Evolutionary conservation across 2,797 vertebrate species (phyloP).

Genomic region (Oryzias dopingdopingensis): DNA sequence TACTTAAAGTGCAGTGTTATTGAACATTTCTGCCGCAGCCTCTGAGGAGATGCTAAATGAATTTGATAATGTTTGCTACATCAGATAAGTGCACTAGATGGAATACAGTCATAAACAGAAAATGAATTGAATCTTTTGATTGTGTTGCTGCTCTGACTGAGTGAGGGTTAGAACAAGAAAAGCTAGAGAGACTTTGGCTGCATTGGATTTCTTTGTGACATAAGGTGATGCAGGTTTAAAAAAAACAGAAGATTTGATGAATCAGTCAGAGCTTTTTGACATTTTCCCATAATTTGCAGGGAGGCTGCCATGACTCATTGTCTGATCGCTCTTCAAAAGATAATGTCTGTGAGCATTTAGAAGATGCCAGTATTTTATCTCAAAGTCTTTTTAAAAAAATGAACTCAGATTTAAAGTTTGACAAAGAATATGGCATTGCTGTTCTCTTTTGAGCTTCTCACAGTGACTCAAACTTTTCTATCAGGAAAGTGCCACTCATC

Average conservation of each 20-base stretch:
- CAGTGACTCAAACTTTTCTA: background rate
- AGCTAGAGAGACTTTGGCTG: background rate
- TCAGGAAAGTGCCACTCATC: too few species aligned
- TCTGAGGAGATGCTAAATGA: slow-evolving; percentile 66
- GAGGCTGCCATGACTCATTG: too few species aligned
- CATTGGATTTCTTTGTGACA: slow-evolving; percentile 1
- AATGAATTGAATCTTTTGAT: slow-evolving; percentile 64
- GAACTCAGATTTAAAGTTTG: too few species aligned
- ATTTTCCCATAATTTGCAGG: too few species aligned
- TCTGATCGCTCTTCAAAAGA: too few species aligned
- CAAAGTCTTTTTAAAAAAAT: too few species aligned
- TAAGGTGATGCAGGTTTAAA: background rate
- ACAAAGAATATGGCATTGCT: too few species aligned
- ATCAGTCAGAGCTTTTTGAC: background rate
- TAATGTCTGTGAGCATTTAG: too few species aligned
- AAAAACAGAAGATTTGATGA: background rate
- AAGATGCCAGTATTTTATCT: too few species aligned
- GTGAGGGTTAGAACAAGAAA: slow-evolving; percentile 7
- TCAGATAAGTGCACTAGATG: slow-evolving; percentile 60
- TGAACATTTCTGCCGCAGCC: slow-evolving; percentile 42
- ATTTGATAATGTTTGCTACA: slow-evolving; percentile 53
- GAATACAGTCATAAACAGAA: slow-evolving; percentile 47
- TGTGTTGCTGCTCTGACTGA: slow-evolving; percentile 31
- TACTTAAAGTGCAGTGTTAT: slow-evolving; percentile 59
- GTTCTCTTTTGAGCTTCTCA: too few species aligned